These are phyloP conservation scores for Heteromyza rotundicornis DNA, from an alignment of 2,888 invertebrate species.

Conservation along the genomic window DNA sequence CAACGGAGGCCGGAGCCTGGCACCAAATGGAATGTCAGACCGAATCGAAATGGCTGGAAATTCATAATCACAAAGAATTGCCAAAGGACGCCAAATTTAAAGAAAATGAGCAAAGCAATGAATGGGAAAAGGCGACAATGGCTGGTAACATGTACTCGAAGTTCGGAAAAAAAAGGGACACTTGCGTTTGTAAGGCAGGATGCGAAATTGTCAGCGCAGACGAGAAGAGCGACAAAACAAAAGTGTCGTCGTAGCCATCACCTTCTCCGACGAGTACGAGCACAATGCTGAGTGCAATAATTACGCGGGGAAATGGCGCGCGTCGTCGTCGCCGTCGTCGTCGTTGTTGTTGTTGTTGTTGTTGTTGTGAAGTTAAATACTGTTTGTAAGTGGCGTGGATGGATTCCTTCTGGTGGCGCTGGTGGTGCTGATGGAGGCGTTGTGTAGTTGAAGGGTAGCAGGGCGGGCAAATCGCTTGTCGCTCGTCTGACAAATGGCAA, in stretches of 20 bases:
- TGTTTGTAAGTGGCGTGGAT: slow-evolving; percentile 1
- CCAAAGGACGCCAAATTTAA: background rate
- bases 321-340: too few species aligned
- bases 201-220: slow-evolving; percentile 2
- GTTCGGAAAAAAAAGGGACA: too few species aligned
- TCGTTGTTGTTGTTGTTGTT: too few species aligned
- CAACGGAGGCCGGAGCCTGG: too few species aligned
- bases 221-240: background rate
- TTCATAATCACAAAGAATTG: slow-evolving; percentile 1
- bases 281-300: slow-evolving; percentile 12
- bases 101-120: slow-evolving; percentile 2
- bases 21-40: too few species aligned
- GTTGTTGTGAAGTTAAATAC: slow-evolving; percentile 6
- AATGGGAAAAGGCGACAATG: background rate
- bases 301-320: slow-evolving; percentile 15
- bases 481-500: background rate
- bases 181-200: too few species aligned
- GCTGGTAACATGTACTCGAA: too few species aligned
- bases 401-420: background rate
- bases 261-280: too few species aligned
- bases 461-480: background rate
- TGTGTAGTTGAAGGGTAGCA: background rate
- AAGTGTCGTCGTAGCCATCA: background rate
- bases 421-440: background rate
- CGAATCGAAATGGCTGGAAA: background rate